A percentile compares a stretch with the other conserved stretches of the same genome.
phyloP scores from a whole-genome alignment of 2,113 vertebrate genomes.

The Aphelocoma coerulescens region DNA sequence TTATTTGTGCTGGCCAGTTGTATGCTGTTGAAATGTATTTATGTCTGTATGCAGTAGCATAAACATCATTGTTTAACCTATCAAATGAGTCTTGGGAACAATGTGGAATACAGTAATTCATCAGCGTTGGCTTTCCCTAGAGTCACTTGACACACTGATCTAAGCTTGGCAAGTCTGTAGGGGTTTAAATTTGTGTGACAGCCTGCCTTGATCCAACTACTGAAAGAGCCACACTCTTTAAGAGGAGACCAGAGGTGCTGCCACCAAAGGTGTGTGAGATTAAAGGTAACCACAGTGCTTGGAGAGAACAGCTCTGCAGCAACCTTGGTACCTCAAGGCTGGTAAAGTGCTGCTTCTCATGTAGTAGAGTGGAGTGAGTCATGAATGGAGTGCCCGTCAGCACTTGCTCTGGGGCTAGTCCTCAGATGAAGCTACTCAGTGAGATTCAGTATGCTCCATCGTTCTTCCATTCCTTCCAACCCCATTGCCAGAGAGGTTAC shows the following conservation, averaged over 20 bases:
- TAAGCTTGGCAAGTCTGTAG: background rate
- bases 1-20: background rate
- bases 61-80: background rate
- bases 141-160: background rate
- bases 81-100: background rate
- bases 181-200: background rate
- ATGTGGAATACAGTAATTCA: background rate
- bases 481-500: background rate
- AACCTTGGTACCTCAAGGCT: background rate
- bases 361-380: background rate
- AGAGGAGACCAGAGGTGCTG: background rate
- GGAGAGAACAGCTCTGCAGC: background rate
- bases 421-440: background rate
- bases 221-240: background rate
- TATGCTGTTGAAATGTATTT: background rate
- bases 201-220: background rate
- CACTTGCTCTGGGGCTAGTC: background rate
- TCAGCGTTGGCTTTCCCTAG: background rate
- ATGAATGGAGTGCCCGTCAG: background rate
- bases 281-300: background rate
- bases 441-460: background rate
- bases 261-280: fast-evolving
- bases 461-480: background rate
- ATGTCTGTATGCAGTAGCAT: background rate
- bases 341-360: background rate